Evolutionary conservation across 2,113 vertebrate genomes (phyloP), one percentile per base, ranked within the genome.

Genomic region (Halcyon senegalensis): DNA sequence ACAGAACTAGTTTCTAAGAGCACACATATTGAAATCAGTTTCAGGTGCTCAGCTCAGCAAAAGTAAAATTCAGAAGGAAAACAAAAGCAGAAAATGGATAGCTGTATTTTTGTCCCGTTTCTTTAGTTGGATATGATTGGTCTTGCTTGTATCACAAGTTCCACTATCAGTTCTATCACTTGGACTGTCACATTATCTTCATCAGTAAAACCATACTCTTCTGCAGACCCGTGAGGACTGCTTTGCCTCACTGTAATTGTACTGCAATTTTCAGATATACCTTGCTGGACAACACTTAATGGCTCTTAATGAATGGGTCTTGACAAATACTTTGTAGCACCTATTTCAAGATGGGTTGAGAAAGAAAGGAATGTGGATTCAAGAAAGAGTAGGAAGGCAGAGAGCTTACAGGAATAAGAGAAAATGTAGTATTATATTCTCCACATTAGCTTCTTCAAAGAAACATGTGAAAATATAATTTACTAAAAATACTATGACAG

Each of bases 401-500:
- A 90, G 13, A 13, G 10, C 7, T 93, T 77, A 73, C 5, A 66
- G 73, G 91, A 66, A 56, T 35, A 46, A 35, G 11, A 48, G 13
- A 93, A 95, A 62, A 8, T 69, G 16, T 35, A 79, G 16, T 89
- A 24, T 88, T 78, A 46, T 74, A 63, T 90, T 91, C 77, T 87
- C 69, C 43, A 46, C 11, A 53, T 59, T 50, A 60, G n/a, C 12
- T 48, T 90, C 60, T 93, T 90, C 58, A 89, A 69, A 94, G 66
- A 95, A 89, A 76, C 7, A 19, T 28, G 68, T 30, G 68, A 91
- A 84, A 79, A 74, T 27, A 90, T 84, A 81, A 59, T 79, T 69
- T 95, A 16, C n/a, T 89, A 62, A 89, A 95, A 93, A 68, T 87
- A 50, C 23, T 89, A 16, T 83, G 69, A 74, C 63, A 91, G 24